Evolutionary conservation across 1,140 invertebrate genomes (phyloP).

Genomic region (Sipha flava): DNA sequence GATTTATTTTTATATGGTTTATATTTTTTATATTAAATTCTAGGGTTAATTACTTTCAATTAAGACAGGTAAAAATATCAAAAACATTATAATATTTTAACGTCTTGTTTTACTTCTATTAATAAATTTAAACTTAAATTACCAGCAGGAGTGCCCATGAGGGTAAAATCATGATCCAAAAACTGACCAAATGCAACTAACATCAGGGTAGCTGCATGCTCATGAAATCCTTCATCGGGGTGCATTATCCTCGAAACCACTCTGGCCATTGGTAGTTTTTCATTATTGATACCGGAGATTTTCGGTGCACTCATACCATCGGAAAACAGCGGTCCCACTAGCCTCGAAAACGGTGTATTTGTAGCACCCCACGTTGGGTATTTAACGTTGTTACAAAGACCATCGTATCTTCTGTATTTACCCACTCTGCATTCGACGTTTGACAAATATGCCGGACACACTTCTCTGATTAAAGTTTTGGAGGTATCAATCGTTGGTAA

Average conservation of each 20-base stretch:
- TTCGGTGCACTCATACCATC: slow-evolving; percentile 58
- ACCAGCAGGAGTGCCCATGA: slow-evolving; percentile 47
- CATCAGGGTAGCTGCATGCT: slow-evolving; percentile 46
- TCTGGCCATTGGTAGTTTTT: slow-evolving; percentile 45
- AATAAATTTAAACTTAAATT: slow-evolving; percentile 40
- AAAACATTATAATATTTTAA: no score
- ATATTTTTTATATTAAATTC: no score
- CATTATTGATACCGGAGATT: slow-evolving; percentile 39
- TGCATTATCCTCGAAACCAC: slow-evolving; percentile 48
- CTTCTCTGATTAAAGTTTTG: slow-evolving; percentile 74
- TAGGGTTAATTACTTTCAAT: no score
- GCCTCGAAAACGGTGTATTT: slow-evolving; percentile 66
- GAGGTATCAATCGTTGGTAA: slow-evolving; percentile 82
- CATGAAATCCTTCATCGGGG: slow-evolving; percentile 45
- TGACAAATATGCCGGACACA: slow-evolving; percentile 78
- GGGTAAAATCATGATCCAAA: slow-evolving; percentile 51
- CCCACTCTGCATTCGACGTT: slow-evolving; percentile 77
- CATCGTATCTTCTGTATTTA: slow-evolving; percentile 79
- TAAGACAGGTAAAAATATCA: no score
- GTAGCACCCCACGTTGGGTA: slow-evolving; percentile 81
- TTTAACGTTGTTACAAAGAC: slow-evolving; percentile 90
- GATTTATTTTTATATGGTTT: no score
- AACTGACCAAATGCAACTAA: slow-evolving; percentile 51
- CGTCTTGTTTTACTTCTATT: no score
- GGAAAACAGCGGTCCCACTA: slow-evolving; percentile 71